Conservation (phyloP, 2,113 vertebrate genomes). For the Bufo bufo region DNA sequence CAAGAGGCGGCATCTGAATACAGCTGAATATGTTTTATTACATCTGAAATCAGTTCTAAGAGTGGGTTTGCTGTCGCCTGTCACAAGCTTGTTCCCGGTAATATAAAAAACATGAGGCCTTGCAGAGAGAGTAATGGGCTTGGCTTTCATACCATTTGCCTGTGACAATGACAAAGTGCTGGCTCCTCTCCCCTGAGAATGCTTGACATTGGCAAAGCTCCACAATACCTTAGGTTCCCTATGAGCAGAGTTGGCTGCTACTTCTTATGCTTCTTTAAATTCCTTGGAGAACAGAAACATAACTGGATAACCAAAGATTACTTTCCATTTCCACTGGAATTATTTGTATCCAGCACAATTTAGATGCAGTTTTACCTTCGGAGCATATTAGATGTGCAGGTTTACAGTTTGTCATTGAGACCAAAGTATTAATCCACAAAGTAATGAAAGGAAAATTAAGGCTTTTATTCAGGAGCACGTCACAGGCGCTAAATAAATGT, state of each 20-base stretch:
- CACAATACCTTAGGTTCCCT: slow-evolving; percentile 55
- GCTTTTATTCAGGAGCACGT: slow-evolving; percentile 19
- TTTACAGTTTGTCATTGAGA: slow-evolving; percentile 36
- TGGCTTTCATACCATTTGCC: slow-evolving; percentile 56
- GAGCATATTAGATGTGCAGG: slow-evolving; percentile 37
- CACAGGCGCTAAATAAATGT: slow-evolving; percentile 29
- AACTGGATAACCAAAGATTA: slow-evolving; percentile 57
- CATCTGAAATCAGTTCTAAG: slow-evolving; percentile 51
- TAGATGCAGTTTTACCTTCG: slow-evolving; percentile 41
- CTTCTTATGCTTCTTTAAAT: slow-evolving; percentile 50
- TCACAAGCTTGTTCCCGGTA: slow-evolving; percentile 50
- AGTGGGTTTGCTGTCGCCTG: slow-evolving; percentile 51
- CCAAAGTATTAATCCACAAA: slow-evolving; percentile 25
- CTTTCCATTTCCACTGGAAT: slow-evolving; percentile 49
- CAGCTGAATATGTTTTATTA: slow-evolving; percentile 56
- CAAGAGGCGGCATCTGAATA: slow-evolving; percentile 35
- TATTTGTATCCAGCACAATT: slow-evolving; percentile 38
- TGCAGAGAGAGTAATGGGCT: slow-evolving; percentile 58
- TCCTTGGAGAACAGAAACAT: slow-evolving; percentile 55
- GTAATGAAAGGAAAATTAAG: slow-evolving; percentile 21
- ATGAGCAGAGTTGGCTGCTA: slow-evolving; percentile 53
- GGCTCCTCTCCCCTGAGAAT: slow-evolving; percentile 46
- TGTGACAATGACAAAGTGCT: slow-evolving; percentile 57
- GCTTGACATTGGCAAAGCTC: slow-evolving; percentile 54
- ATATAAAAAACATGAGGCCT: slow-evolving; percentile 55